Percentiles rank a stretch among this genome's conserved stretches.
Evolutionary conservation across 2,888 invertebrate species (phyloP).

Genomic region (Pterostichus niger): DNA sequence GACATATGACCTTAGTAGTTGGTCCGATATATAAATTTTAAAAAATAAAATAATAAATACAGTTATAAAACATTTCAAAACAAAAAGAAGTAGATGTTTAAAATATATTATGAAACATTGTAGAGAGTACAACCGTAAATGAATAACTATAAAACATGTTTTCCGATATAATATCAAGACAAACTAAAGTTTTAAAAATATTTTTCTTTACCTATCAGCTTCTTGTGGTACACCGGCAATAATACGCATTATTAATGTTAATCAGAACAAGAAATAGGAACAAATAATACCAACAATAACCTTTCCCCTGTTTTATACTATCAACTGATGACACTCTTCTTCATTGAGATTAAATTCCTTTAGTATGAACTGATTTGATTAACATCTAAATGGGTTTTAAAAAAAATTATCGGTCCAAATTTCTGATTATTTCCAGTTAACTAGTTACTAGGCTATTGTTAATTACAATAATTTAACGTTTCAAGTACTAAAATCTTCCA

Average conservation of each 20-base stretch:
- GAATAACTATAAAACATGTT: not conserved
- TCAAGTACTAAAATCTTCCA: not conserved
- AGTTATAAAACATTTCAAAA: too few relatives aligned
- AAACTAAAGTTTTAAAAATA: slow-evolving; percentile 1
- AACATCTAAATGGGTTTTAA: slow-evolving; percentile 2
- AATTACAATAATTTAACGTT: not conserved
- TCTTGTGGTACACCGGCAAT: not conserved
- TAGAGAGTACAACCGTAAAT: not conserved
- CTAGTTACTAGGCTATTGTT: not conserved
- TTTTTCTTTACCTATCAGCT: not conserved
- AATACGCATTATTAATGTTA: not conserved
- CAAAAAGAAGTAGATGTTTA: too few relatives aligned
- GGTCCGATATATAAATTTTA: too few relatives aligned
- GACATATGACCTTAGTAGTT: too few relatives aligned
- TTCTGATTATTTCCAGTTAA: not conserved
- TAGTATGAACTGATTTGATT: slow-evolving; percentile 1
- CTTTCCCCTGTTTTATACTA: not conserved
- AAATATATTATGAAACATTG: not conserved
- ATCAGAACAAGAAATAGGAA: not conserved
- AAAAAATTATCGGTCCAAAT: slow-evolving; percentile 12
- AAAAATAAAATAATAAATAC: too few relatives aligned
- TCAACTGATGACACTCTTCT: slow-evolving; percentile 14
- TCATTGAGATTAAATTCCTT: slow-evolving; percentile 9
- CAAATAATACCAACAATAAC: not conserved
- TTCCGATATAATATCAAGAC: not conserved